These are phyloP conservation scores for Piprites chloris DNA, from an alignment of 2,113 vertebrate species.

Conservation along the genomic window DNA sequence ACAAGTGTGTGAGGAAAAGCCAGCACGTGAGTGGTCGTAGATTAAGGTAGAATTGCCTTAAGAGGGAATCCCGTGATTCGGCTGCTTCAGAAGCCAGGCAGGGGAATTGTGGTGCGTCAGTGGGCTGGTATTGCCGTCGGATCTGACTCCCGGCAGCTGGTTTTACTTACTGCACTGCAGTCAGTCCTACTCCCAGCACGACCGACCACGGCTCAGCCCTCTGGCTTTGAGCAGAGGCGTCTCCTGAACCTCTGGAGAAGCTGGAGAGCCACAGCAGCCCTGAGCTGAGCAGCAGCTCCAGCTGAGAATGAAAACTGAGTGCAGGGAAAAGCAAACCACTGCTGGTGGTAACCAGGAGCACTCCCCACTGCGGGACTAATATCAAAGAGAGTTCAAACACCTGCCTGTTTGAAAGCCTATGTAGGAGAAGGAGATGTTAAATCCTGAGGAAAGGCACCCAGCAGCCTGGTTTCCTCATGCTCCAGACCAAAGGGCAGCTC, in stretches of 20 bases:
- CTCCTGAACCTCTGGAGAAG: not conserved
- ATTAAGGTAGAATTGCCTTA: not conserved
- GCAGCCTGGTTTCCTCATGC: not conserved
- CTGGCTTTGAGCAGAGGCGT: not conserved
- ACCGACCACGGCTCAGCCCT: not conserved
- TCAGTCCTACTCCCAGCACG: not conserved
- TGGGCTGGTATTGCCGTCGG: not conserved
- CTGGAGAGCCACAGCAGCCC: not conserved
- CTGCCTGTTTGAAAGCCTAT: not conserved
- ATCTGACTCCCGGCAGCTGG: not conserved
- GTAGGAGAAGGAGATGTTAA: accelerated
- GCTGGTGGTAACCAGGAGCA: not conserved
- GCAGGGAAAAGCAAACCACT: not conserved
- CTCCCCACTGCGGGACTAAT: not conserved
- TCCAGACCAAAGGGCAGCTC: not conserved
- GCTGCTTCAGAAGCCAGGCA: not conserved
- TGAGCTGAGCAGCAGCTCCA: not conserved
- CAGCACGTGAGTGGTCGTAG: accelerated
- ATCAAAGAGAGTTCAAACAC: not conserved
- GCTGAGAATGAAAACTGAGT: not conserved
- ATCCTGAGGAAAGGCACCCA: not conserved
- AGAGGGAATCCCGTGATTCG: not conserved
- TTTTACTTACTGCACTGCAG: not conserved
- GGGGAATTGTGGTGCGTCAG: not conserved
- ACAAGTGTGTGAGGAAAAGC: not conserved